Evolutionary conservation across 64 coral and sea anemone genomes (phyloP).

Genomic region (Hydrozoanthus tunicans): DNA sequence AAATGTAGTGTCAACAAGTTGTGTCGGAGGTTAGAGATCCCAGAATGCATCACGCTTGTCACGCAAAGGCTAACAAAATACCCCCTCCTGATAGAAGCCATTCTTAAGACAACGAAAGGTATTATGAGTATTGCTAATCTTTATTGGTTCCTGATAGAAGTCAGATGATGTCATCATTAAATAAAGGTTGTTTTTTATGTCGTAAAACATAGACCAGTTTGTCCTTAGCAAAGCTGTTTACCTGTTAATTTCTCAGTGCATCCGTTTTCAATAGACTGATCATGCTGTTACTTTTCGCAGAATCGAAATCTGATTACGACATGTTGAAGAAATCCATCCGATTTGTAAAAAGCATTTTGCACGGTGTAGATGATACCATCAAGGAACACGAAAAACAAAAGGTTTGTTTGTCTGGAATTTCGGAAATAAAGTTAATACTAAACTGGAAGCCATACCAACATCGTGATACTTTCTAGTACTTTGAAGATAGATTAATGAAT

Average conservation of each 20-base stretch:
- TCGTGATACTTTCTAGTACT: no score
- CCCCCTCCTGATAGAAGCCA: constrained; percentile 90
- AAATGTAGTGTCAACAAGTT: constrained; percentile 90
- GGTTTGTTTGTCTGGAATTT: constrained; percentile 46
- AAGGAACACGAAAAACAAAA: constrained; percentile 94
- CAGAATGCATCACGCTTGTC: constrained; percentile 93
- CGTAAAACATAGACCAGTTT: no score
- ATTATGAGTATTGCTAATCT: not conserved
- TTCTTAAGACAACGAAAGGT: constrained; percentile 96
- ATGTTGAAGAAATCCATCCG: constrained; percentile 68
- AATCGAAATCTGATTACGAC: constrained; percentile 70
- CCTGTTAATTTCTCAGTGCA: no score
- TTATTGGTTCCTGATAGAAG: not conserved
- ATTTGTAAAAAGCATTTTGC: constrained; percentile 72
- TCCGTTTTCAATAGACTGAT: not conserved
- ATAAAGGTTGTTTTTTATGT: no score
- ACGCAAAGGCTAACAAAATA: constrained; percentile 96
- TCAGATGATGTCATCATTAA: not conserved
- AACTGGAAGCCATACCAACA: not conserved
- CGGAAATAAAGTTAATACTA: no score
- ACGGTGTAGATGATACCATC: constrained; percentile 85
- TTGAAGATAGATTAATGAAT: not conserved
- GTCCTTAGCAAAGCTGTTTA: no score
- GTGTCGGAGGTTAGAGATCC: constrained; percentile 80
- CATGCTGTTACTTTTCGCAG: constrained; percentile 46